These are phyloP conservation scores for Calcarius lapponicus DNA, from an alignment of 2,797 vertebrate genomes.

Conservation along the genomic window DNA sequence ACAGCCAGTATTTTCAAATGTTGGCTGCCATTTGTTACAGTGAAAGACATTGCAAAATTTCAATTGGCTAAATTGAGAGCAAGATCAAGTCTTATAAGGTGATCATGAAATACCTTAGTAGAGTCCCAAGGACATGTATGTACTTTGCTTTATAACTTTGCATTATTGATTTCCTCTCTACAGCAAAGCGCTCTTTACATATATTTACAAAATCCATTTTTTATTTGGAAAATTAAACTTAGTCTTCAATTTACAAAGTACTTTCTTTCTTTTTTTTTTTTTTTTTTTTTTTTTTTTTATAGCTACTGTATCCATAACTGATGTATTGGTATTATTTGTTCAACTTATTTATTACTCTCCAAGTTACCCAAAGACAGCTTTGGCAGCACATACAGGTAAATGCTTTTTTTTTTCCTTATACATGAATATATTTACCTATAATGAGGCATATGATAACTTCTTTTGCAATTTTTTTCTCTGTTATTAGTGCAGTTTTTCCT, in stretches of 20 bases:
- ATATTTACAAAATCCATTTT: not conserved
- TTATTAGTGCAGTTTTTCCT: not conserved
- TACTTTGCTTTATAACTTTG: not conserved
- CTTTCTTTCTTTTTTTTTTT: not conserved
- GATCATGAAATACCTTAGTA: not conserved
- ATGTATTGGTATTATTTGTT: slow-evolving; percentile 86
- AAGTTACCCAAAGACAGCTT: slow-evolving; percentile 61
- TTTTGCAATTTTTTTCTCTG: not conserved
- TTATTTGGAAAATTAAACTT: not conserved
- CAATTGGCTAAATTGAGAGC: not conserved
- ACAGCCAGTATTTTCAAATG: not conserved
- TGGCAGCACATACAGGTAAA: slow-evolving; percentile 81
- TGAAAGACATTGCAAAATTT: not conserved
- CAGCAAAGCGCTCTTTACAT: not conserved
- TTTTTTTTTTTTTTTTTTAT: no score
- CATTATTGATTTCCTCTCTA: not conserved
- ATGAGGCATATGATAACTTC: not conserved
- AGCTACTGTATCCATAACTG: slow-evolving; percentile 83
- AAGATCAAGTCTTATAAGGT: not conserved
- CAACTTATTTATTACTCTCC: slow-evolving; percentile 88
- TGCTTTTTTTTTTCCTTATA: not conserved
- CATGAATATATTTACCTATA: not conserved
- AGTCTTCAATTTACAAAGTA: not conserved
- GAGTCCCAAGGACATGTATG: not conserved
- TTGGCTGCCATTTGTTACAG: not conserved